phyloP scores from a whole-genome alignment of 2,113 vertebrate species.

The Chamaetylas fuelleborni region DNA sequence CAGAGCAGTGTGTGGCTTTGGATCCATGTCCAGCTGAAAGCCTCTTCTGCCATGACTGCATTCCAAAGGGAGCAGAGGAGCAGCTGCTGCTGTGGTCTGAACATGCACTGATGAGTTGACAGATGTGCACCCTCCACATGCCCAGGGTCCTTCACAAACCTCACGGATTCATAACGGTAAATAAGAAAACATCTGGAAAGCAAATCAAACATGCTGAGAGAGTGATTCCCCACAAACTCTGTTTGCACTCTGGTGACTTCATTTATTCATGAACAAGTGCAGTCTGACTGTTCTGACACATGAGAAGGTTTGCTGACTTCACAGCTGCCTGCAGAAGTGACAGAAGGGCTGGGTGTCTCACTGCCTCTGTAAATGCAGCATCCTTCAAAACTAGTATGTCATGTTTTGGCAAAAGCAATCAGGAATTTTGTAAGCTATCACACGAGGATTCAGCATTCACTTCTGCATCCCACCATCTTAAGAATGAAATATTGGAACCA shows the following conservation, averaged over 20 bases:
- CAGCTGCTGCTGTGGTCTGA: not conserved
- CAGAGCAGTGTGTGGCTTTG: not conserved
- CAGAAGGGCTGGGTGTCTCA: not conserved
- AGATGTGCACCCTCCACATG: no score
- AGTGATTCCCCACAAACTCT: not conserved
- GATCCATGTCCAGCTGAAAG: not conserved
- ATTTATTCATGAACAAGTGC: not conserved
- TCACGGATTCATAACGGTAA: rapidly evolving
- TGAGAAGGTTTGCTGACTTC: not conserved
- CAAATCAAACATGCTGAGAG: not conserved
- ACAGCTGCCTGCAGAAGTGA: not conserved
- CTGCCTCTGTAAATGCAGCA: not conserved
- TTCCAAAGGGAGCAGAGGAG: not conserved
- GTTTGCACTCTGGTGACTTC: not conserved
- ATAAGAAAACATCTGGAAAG: not conserved
- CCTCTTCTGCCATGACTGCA: not conserved
- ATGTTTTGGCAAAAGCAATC: not conserved
- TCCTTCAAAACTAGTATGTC: not conserved
- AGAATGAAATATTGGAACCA: constrained; percentile 26
- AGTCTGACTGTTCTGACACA: not conserved
- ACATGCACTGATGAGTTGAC: not conserved
- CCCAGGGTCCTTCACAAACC: not conserved
- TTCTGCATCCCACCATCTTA: not conserved
- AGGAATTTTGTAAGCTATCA: not conserved
- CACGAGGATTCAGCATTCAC: not conserved